Evolutionary conservation across 2,113 vertebrate genomes (phyloP).

Genomic region (Nannospalax galili): DNA sequence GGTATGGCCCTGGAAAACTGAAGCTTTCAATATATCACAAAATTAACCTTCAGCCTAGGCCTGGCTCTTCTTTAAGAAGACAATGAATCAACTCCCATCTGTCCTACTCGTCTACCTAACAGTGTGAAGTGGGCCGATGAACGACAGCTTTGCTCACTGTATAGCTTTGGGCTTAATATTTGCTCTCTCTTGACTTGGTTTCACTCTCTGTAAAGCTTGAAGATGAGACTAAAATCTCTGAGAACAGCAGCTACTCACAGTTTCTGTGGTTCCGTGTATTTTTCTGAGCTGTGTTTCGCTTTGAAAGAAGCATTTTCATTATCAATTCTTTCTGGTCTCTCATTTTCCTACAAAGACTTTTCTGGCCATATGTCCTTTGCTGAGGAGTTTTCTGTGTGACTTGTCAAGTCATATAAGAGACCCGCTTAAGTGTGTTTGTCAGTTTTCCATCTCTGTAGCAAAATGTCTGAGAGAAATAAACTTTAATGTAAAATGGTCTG

Average conservation of each 20-base stretch:
- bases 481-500: not conserved
- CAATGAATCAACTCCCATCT: not conserved
- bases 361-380: not conserved
- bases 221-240: not conserved
- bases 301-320: constrained; percentile 23
- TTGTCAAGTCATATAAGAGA: not conserved
- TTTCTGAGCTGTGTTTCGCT: constrained; percentile 1
- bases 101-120: not conserved
- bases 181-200: not conserved
- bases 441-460: not conserved
- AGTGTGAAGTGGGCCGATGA: fast-evolving
- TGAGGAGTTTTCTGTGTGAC: not conserved
- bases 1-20: not conserved
- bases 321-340: constrained; percentile 32
- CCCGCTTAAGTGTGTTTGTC: not conserved
- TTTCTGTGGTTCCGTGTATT: not conserved
- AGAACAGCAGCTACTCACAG: not conserved
- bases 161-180: not conserved
- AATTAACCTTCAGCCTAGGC: not conserved
- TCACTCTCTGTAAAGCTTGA: not conserved
- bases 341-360: not conserved
- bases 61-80: not conserved
- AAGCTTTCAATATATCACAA: not conserved
- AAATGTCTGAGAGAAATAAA: not conserved
- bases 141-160: not conserved